These are phyloP conservation scores for Neodiprion fabricii DNA, from an alignment of 1,140 invertebrate species.

Conservation along the genomic window DNA sequence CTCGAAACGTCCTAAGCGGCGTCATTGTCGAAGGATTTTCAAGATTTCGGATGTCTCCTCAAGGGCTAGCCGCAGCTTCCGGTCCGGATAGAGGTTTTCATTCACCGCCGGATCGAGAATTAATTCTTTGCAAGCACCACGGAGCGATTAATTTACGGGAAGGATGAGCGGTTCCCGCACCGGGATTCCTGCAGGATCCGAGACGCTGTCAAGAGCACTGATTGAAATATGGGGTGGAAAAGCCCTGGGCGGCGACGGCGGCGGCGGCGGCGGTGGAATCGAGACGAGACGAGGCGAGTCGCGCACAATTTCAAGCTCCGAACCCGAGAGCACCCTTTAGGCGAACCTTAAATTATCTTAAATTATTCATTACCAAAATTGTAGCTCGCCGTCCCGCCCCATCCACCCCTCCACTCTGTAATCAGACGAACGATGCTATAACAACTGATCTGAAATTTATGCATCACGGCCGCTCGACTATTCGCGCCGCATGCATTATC, in stretches of 20 bases:
- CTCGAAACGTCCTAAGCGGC: conserved; percentile 45
- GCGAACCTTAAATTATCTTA: conserved; percentile 50
- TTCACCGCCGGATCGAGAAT: conserved; percentile 30
- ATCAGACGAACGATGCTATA: conserved; percentile 24
- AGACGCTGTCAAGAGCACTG: conserved; percentile 49
- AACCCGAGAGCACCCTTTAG: conserved; percentile 41
- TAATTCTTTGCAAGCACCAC: conserved; percentile 53
- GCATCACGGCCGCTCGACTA: neutral
- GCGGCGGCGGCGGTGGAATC: conserved; percentile 40
- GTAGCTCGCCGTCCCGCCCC: conserved; percentile 39
- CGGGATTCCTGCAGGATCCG: conserved; percentile 27
- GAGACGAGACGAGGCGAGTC: conserved; percentile 30
- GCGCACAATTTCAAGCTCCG: conserved; percentile 51
- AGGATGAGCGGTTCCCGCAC: conserved; percentile 32
- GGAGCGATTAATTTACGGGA: conserved; percentile 49
- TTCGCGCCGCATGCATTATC: neutral
- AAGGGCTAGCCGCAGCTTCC: neutral
- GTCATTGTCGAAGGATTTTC: conserved; percentile 55
- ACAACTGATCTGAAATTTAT: conserved; percentile 14
- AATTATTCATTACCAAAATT: conserved; percentile 53
- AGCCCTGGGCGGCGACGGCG: conserved; percentile 47
- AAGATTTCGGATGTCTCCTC: conserved; percentile 37
- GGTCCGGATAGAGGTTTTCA: neutral
- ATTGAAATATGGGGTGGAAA: conserved; percentile 58
- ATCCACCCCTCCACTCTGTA: conserved; percentile 18